Conservation (phyloP, 2,888 invertebrate species). For the Ischnus inquisitorius region DNA sequence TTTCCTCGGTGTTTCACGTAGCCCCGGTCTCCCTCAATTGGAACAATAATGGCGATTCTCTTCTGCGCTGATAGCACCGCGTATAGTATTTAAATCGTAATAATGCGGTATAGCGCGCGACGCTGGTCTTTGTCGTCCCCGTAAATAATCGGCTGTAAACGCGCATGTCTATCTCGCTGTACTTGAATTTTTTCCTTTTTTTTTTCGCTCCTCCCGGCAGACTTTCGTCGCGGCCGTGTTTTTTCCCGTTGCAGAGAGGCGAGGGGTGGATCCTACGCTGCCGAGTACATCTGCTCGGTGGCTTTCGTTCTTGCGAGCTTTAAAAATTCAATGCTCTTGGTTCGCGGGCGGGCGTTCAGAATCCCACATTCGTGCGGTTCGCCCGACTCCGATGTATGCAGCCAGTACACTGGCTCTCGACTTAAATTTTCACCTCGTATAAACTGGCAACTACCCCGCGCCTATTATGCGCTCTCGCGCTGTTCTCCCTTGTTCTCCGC, state of each 20-base stretch:
- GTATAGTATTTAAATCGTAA: background rate
- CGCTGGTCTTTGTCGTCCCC: slow-evolving; percentile 59
- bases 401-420: slow-evolving; percentile 44
- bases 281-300: slow-evolving; percentile 41
- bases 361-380: slow-evolving; percentile 60
- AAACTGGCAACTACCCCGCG: slow-evolving; percentile 33
- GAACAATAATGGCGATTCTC: background rate
- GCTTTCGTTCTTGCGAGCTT: slow-evolving; percentile 53
- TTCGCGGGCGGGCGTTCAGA: slow-evolving; percentile 25
- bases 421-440: slow-evolving; percentile 62
- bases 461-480: slow-evolving; percentile 16
- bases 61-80: background rate
- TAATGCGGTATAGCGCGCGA: background rate
- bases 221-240: slow-evolving; percentile 21
- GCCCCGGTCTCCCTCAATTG: background rate
- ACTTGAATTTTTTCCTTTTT: slow-evolving; percentile 22
- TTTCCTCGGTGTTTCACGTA: no score
- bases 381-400: slow-evolving; percentile 30
- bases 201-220: background rate
- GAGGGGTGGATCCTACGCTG: slow-evolving; percentile 34
- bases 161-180: slow-evolving; percentile 31
- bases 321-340: slow-evolving; percentile 64
- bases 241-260: slow-evolving; percentile 24
- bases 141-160: slow-evolving; percentile 54
- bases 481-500: background rate